Base-by-base conservation (phyloP, 2,888 invertebrate genomes). In the Dendrolimus houi region DNA sequence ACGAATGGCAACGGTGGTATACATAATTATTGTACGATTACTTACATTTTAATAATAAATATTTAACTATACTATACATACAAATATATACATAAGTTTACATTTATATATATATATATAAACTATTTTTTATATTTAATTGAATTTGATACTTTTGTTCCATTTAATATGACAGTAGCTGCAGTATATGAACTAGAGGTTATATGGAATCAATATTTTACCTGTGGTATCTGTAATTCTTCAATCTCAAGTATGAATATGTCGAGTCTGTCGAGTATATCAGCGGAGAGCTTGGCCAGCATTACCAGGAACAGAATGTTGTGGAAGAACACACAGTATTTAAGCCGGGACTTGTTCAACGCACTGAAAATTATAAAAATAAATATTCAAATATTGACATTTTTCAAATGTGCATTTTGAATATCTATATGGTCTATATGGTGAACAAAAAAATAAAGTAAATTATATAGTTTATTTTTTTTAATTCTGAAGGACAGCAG, bases 241-340 rank as follows among this genome's bases (percentile, higher is more conserved):
- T 98, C 97, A 75, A 99, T 95, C 87, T 97, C 96, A 81, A 98
- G 92, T 74, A 98, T 96, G 85, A 98, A 98, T 83, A 98, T 94
- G 83, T 98, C 98, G 72, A 98, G 92, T 80, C 95, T 95, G 86
- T 98, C 98, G 70, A 98, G 93, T 74, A 98, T 95, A 82, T 97
- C 97, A 14, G 97, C 96, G 9, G 96, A 95, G 65, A 99, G 92
- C 87, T 98, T 98, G 56, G 96, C 94, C 79, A 97, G 85, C 97
- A 99, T 97, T 68, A 95, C 93, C 80, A 98, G 93, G 83, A 97
- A 97, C 71, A 99, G 91, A 63, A 97, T 85, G 75, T 97, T 95
- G 87, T 99, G 99, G 85, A 97, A 95, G 89, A 97, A 96, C 87
- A 98, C 96, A 85, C 98, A 97, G 83, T 96, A 96, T 89, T 97